Conservation (phyloP, 30 jellyfish, hydroid and myxozoan genomes). For the Aurelia aurita complex sp. Pacific region DNA sequence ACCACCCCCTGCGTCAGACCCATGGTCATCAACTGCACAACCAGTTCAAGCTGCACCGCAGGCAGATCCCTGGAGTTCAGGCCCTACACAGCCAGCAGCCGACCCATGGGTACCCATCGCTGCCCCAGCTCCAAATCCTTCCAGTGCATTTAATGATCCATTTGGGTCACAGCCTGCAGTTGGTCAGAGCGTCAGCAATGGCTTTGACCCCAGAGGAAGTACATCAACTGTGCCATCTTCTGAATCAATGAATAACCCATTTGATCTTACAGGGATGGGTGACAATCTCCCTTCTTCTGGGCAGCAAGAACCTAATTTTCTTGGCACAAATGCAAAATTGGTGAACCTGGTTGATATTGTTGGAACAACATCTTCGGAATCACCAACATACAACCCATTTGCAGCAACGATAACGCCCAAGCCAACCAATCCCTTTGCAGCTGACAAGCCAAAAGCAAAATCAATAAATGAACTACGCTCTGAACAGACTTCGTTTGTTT, state of each 20-base stretch:
- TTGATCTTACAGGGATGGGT: slow-evolving; percentile 51
- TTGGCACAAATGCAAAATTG: slow-evolving; percentile 81
- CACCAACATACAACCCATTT: slow-evolving; percentile 69
- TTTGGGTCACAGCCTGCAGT: slow-evolving; percentile 43
- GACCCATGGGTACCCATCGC: slow-evolving; percentile 77
- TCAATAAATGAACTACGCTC: slow-evolving; percentile 93
- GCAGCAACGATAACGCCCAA: slow-evolving; percentile 69
- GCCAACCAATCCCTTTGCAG: slow-evolving; percentile 89
- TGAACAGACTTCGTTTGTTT: slow-evolving; percentile 61
- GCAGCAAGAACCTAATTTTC: slow-evolving; percentile 49
- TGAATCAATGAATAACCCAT: slow-evolving; percentile 50
- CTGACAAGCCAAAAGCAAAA: slow-evolving; percentile 97
- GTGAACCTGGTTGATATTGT: slow-evolving; percentile 89
- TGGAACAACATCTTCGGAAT: slow-evolving; percentile 46
- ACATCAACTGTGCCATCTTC: slow-evolving; percentile 24
- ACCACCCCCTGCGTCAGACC: slow-evolving; percentile 63
- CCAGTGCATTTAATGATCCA: slow-evolving; percentile 31
- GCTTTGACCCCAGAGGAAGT: slow-evolving; percentile 83
- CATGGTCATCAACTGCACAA: slow-evolving; percentile 57
- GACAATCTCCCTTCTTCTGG: slow-evolving; percentile 42
- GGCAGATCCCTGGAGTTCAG: slow-evolving; percentile 63
- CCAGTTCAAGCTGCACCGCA: slow-evolving; percentile 26
- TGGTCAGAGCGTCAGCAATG: slow-evolving; percentile 44
- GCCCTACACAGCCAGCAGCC: slow-evolving; percentile 42
- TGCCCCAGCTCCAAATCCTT: slow-evolving; percentile 21